phyloP scores from a whole-genome alignment of 1,140 invertebrate species.

The Lamellibrachia luymesi region DNA sequence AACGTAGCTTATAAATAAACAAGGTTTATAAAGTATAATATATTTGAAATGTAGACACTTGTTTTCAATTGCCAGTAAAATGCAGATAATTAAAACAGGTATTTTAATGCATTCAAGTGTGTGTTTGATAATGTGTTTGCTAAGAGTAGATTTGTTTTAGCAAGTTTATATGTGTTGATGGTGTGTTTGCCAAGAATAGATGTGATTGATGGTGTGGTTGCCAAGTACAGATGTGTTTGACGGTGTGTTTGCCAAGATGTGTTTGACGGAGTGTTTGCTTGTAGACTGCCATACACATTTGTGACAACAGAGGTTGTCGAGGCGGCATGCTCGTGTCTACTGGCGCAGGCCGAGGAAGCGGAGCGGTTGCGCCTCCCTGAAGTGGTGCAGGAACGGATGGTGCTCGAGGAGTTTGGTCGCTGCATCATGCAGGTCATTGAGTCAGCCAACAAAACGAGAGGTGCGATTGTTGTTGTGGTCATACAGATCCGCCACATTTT shows the following conservation, averaged over 20 bases:
- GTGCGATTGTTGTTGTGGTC: conserved; percentile 31
- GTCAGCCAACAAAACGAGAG: conserved; percentile 66
- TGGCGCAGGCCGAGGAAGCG: conserved; percentile 85
- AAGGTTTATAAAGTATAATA: too few relatives aligned
- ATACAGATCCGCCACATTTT: neutral
- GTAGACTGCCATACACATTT: conserved; percentile 80
- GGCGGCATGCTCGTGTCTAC: conserved; percentile 89
- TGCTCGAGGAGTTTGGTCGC: conserved; percentile 91
- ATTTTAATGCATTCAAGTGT: neutral
- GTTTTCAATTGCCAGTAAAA: too few relatives aligned
- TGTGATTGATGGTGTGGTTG: neutral
- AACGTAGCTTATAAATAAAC: too few relatives aligned
- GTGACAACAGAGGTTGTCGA: conserved; percentile 92
- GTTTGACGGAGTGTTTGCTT: neutral
- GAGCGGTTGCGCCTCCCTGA: conserved; percentile 68
- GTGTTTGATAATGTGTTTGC: neutral
- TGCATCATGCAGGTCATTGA: conserved; percentile 92
- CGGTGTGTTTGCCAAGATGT: neutral
- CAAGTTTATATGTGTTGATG: neutral
- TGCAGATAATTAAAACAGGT: too few relatives aligned
- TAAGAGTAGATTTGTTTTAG: neutral
- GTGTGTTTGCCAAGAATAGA: neutral
- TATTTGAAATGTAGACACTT: too few relatives aligned
- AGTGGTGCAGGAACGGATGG: conserved; percentile 77
- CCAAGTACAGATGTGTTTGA: neutral